These are phyloP conservation scores for Autographa pulchrina DNA, from an alignment of 2,888 invertebrate genomes.

Conservation along the genomic window DNA sequence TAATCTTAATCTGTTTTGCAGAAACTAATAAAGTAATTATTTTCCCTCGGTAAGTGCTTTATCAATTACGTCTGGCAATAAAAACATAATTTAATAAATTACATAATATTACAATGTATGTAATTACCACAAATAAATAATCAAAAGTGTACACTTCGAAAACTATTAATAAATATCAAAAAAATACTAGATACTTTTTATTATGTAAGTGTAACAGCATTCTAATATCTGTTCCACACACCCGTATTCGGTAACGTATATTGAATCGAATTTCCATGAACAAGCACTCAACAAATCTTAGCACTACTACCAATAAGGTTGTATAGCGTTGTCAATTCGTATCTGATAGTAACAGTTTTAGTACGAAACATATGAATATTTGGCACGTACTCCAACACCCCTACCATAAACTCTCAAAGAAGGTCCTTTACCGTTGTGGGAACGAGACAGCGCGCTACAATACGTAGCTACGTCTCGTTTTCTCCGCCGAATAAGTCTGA, in stretches of 20 bases:
- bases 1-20: too few relatives aligned
- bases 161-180: too few relatives aligned
- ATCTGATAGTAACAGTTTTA: conserved; percentile 64
- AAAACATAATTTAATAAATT: too few relatives aligned
- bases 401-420: background rate
- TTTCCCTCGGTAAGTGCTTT: too few relatives aligned
- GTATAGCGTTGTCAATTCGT: conserved; percentile 49
- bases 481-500: background rate
- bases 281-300: conserved; percentile 29
- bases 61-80: too few relatives aligned
- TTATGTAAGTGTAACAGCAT: background rate
- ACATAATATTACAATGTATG: too few relatives aligned
- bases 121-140: too few relatives aligned
- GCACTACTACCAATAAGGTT: conserved; percentile 51
- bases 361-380: conserved; percentile 67
- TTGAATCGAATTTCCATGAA: conserved; percentile 25
- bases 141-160: too few relatives aligned
- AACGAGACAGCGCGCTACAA: background rate
- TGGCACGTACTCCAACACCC: conserved; percentile 66
- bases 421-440: background rate
- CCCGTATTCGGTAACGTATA: background rate
- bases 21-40: too few relatives aligned
- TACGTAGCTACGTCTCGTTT: background rate
- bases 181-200: too few relatives aligned
- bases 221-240: background rate